Conservation (phyloP, 2,797 vertebrate genomes). For the Siniperca undulata region DNA sequence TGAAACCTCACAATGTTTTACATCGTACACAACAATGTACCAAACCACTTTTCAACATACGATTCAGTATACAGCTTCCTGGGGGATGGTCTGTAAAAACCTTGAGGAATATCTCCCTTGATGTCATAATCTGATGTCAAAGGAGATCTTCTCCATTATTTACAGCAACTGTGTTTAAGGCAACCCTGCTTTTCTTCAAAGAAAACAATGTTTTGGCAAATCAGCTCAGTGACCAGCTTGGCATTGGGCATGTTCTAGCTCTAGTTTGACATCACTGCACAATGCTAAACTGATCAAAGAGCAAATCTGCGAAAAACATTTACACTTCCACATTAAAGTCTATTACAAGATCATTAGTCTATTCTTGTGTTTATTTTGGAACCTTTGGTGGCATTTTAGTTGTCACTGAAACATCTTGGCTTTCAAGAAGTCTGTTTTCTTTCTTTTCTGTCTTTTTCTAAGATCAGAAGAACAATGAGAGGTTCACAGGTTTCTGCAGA, state of each 20-base stretch:
- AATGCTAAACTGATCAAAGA: conserved; percentile 25
- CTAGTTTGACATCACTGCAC: background rate
- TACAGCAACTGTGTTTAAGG: conserved; percentile 73
- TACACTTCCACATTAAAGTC: conserved; percentile 16
- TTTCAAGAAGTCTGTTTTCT: conserved; percentile 17
- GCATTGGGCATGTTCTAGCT: background rate
- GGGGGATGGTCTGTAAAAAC: conserved; percentile 28
- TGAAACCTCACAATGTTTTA: conserved; percentile 46
- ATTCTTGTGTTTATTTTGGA: conserved; percentile 19
- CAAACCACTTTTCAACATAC: conserved; percentile 23
- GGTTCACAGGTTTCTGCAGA: conserved; percentile 39
- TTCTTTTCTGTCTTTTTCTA: conserved; percentile 21
- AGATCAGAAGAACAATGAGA: conserved; percentile 27
- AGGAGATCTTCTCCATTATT: conserved; percentile 37
- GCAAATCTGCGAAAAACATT: conserved; percentile 32
- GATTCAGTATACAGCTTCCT: conserved; percentile 10
- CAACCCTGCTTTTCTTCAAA: conserved; percentile 59
- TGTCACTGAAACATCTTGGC: conserved; percentile 5
- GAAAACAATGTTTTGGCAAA: conserved; percentile 33
- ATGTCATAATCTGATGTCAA: conserved; percentile 10
- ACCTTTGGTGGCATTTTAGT: conserved; percentile 18
- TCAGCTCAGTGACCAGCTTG: conserved; percentile 33
- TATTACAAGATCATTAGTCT: conserved; percentile 16
- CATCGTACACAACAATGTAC: conserved; percentile 53
- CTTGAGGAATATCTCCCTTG: background rate